phyloP scores from a whole-genome alignment of 1,140 invertebrate genomes.

The Holotrichia oblita region DNA sequence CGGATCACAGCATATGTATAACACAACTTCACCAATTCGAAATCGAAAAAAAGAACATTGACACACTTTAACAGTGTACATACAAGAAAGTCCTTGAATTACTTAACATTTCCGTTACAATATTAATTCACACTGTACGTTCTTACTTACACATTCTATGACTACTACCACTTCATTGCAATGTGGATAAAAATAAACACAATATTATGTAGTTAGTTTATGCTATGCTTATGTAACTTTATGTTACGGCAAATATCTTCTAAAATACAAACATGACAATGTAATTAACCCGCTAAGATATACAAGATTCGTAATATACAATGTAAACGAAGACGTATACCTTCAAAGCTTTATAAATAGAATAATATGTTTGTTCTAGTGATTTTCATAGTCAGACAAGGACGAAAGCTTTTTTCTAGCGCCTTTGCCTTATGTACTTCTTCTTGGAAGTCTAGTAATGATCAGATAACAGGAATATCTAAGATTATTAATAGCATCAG shows the following conservation, averaged over 20 bases:
- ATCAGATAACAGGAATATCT: neutral
- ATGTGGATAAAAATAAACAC: constrained; percentile 23
- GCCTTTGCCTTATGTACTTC: neutral
- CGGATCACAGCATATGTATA: constrained; percentile 29
- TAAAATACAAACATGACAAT: constrained; percentile 21
- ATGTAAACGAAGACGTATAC: constrained; percentile 16
- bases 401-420: neutral
- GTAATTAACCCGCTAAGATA: constrained; percentile 35
- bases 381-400: constrained; percentile 29
- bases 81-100: constrained; percentile 34
- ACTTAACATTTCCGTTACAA: constrained; percentile 35
- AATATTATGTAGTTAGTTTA: constrained; percentile 15
- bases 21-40: constrained; percentile 1
- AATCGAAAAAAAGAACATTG: constrained; percentile 32
- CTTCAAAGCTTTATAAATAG: constrained; percentile 20
- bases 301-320: constrained; percentile 32
- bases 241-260: constrained; percentile 26
- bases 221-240: constrained; percentile 27
- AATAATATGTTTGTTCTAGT: constrained; percentile 26
- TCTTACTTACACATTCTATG: neutral
- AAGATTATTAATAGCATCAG: neutral
- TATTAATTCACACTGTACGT: constrained; percentile 23
- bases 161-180: constrained; percentile 20
- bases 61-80: constrained; percentile 25
- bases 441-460: neutral